These are phyloP conservation scores for Scarus forsteni DNA, from an alignment of 2,797 vertebrate species.

Conservation along the genomic window DNA sequence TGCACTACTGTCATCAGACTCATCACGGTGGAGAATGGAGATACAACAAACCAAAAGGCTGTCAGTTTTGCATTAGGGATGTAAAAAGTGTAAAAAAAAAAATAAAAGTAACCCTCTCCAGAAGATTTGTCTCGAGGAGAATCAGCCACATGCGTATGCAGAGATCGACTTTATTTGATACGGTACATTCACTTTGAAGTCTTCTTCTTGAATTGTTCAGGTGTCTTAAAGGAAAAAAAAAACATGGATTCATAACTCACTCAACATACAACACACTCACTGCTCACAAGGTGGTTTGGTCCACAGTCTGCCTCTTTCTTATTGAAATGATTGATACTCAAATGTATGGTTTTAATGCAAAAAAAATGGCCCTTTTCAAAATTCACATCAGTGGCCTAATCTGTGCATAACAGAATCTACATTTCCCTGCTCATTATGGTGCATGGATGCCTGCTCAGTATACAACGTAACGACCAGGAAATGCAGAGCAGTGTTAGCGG, in stretches of 20 bases:
- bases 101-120: conserved; percentile 29
- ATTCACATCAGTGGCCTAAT: conserved; percentile 59
- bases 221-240: conserved; percentile 38
- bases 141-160: conserved; percentile 70
- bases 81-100: conserved; percentile 42
- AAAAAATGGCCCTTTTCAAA: conserved; percentile 53
- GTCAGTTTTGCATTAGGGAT: conserved; percentile 47
- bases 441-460: conserved; percentile 67
- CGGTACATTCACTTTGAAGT: conserved; percentile 77
- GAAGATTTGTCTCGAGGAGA: conserved; percentile 56
- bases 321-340: conserved; percentile 63
- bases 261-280: conserved; percentile 58
- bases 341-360: conserved; percentile 44
- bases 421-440: conserved; percentile 55
- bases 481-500: conserved; percentile 77
- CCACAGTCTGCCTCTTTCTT: conserved; percentile 58
- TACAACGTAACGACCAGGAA: conserved; percentile 72
- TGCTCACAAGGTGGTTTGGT: conserved; percentile 70
- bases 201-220: conserved; percentile 50
- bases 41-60: conserved; percentile 31
- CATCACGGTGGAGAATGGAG: conserved; percentile 28
- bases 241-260: conserved; percentile 59
- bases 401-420: conserved; percentile 61
- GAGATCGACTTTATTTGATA: conserved; percentile 74
- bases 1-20: conserved; percentile 64